Evolutionary conservation across 2,113 vertebrate genomes (phyloP).

Genomic region (Corvus hawaiiensis): DNA sequence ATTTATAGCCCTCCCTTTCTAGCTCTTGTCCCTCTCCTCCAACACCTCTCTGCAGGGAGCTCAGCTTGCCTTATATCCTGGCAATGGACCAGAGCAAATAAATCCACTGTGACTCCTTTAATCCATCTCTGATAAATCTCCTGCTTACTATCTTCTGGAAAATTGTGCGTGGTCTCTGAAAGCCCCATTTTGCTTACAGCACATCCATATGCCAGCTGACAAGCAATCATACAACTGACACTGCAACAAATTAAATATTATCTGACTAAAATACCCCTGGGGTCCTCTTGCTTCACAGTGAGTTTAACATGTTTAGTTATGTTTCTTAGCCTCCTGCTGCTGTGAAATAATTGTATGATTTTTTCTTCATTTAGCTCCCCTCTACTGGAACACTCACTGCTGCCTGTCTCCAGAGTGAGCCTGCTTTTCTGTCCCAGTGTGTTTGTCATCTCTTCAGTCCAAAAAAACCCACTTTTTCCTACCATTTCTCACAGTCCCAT

Average conservation of each 20-base stretch:
- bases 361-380: neutral
- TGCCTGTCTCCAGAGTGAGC: neutral
- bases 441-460: neutral
- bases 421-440: neutral
- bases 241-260: constrained; percentile 53
- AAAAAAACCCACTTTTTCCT: neutral
- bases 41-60: neutral
- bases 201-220: constrained; percentile 56
- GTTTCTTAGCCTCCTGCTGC: constrained; percentile 44
- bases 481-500: neutral
- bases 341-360: neutral
- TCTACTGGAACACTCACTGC: neutral
- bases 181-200: constrained; percentile 38
- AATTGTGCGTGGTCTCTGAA: constrained; percentile 25
- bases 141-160: constrained; percentile 37
- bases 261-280: constrained; percentile 53
- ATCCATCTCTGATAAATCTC: constrained; percentile 46
- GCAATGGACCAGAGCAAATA: constrained; percentile 30
- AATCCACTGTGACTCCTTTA: constrained; percentile 44
- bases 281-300: constrained; percentile 32
- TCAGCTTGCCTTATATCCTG: neutral
- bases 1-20: neutral
- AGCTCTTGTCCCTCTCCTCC: neutral
- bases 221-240: constrained; percentile 59
- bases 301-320: constrained; percentile 57